These are phyloP conservation scores for Ophioninae sp. DNA, from an alignment of 2,888 invertebrate genomes.

Conservation along the genomic window DNA sequence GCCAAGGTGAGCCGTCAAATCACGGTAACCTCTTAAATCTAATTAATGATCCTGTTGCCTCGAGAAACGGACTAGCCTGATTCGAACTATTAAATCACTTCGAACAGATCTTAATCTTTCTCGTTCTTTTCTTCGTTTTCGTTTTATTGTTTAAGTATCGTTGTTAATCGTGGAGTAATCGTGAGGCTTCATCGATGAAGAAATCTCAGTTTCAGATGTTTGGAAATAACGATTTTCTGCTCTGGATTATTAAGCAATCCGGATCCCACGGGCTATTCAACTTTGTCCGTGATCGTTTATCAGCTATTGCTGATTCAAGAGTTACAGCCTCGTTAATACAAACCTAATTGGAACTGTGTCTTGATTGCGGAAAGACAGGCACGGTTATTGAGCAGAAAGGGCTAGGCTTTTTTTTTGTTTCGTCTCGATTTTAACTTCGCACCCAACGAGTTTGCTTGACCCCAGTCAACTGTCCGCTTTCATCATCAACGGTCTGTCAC, in stretches of 20 bases:
- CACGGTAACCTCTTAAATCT: slow-evolving; percentile 5
- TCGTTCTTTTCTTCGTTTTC: neutral
- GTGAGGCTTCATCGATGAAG: neutral
- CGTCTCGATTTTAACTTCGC: neutral
- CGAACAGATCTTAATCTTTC: neutral
- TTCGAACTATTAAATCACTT: neutral
- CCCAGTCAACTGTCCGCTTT: slow-evolving; percentile 37
- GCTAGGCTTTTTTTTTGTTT: neutral
- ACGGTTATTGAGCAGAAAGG: neutral
- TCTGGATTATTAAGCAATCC: neutral
- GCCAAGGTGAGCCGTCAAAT: slow-evolving; percentile 12
- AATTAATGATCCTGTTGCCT: neutral
- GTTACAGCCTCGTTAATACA: neutral
- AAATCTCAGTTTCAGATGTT: neutral
- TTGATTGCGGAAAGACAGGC: neutral
- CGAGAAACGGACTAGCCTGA: neutral
- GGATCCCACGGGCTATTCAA: neutral
- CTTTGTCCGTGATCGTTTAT: neutral
- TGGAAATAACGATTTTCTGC: neutral
- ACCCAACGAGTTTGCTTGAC: slow-evolving; percentile 38
- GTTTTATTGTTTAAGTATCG: neutral
- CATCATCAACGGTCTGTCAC: slow-evolving; percentile 36
- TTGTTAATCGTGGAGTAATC: neutral
- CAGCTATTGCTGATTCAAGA: neutral
- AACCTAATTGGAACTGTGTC: neutral